These are phyloP conservation scores for Pycnonotus jocosus DNA, from an alignment of 2,113 vertebrate species.

Conservation along the genomic window DNA sequence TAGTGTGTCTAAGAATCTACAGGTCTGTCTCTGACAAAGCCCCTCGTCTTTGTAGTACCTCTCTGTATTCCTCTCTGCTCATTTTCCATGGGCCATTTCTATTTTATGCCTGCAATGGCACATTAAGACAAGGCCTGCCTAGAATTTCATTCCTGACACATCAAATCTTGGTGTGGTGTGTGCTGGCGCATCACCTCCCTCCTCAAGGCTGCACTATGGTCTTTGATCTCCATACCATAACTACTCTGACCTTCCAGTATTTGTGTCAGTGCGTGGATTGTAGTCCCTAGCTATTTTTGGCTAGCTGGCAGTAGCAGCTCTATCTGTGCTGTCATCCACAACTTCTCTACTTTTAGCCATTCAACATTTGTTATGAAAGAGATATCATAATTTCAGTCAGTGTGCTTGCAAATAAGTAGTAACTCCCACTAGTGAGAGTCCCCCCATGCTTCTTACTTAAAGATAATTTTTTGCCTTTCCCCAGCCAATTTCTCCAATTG, in stretches of 20 bases:
- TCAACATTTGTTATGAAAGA: neutral
- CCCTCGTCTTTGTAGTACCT: neutral
- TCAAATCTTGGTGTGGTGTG: neutral
- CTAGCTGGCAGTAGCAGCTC: neutral
- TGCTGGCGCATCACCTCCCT: neutral
- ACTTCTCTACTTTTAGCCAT: neutral
- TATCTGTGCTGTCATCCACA: neutral
- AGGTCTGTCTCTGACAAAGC: neutral
- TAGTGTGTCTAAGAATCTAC: neutral
- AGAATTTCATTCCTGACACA: neutral
- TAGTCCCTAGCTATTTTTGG: neutral
- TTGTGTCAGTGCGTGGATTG: neutral
- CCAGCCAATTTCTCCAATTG: neutral
- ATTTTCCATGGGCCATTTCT: neutral
- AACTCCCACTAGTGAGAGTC: neutral
- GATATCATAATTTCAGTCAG: neutral
- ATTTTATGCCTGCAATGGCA: neutral
- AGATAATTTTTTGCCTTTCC: neutral
- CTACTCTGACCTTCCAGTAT: neutral
- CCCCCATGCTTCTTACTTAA: neutral
- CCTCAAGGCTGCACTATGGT: no score
- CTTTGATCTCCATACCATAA: neutral
- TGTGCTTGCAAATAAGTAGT: neutral
- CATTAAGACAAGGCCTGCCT: neutral
- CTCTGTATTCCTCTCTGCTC: neutral